Percentiles rank a stretch among this genome's conserved stretches.
phyloP scores from a whole-genome alignment of 2,888 invertebrate species.

The Serrognathus titanus region DNA sequence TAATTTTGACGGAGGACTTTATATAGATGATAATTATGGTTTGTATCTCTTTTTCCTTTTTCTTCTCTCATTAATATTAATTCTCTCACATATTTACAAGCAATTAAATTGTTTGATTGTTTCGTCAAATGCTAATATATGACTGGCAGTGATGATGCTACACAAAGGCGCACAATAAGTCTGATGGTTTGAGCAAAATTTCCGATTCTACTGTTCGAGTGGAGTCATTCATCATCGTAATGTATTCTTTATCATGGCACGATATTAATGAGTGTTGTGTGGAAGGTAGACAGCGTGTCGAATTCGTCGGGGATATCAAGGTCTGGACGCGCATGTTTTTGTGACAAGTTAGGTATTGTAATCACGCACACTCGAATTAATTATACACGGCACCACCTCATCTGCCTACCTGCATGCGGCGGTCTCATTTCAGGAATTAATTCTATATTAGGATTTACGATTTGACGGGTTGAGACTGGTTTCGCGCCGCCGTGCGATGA shows the following conservation, averaged over 20 bases:
- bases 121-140: too few species aligned
- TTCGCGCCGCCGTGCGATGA: neutral
- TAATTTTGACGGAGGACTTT: too few species aligned
- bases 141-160: too few species aligned
- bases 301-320: neutral
- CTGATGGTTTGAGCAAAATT: neutral
- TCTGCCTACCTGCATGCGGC: neutral
- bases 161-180: neutral
- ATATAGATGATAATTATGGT: too few species aligned
- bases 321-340: neutral
- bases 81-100: too few species aligned
- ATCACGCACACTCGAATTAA: neutral
- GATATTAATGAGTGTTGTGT: conserved; percentile 1
- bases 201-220: neutral
- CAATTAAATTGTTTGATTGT: too few species aligned
- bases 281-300: neutral
- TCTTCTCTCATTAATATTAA: too few species aligned
- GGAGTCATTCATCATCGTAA: neutral
- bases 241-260: neutral
- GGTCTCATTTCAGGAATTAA: neutral
- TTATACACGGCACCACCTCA: neutral
- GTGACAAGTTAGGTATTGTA: conserved; percentile 1
- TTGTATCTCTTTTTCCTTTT: too few species aligned
- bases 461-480: too few species aligned
- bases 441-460: too few species aligned